These are phyloP conservation scores for Uloborus plumipes DNA, from an alignment of 2,888 invertebrate genomes.

Conservation along the genomic window DNA sequence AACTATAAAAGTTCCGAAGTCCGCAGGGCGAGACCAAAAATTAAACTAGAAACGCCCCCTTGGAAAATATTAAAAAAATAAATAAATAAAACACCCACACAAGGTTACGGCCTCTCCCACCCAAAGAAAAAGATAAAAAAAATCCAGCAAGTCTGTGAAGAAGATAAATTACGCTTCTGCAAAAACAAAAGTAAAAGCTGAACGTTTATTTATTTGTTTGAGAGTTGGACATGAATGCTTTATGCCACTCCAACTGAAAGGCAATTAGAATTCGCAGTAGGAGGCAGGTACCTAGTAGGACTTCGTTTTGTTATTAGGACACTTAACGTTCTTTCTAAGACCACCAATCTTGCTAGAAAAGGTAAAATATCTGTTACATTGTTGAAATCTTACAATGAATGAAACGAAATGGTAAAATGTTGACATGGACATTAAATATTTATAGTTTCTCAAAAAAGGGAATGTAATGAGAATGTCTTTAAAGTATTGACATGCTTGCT, in stretches of 20 bases:
- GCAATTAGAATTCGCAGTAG: slow-evolving; percentile 57
- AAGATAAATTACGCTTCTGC: slow-evolving; percentile 48
- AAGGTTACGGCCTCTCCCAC: slow-evolving; percentile 57
- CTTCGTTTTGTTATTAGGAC: slow-evolving; percentile 44
- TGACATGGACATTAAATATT: no score
- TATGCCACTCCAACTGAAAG: slow-evolving; percentile 47
- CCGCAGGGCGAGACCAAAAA: slow-evolving; percentile 50
- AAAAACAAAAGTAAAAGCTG: slow-evolving; percentile 3
- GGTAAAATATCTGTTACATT: slow-evolving; percentile 10
- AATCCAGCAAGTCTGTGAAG: slow-evolving; percentile 29
- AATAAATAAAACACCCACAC: slow-evolving; percentile 56
- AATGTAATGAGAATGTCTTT: no score
- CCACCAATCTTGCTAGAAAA: slow-evolving; percentile 44
- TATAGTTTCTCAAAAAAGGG: no score
- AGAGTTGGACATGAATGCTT: slow-evolving; percentile 45
- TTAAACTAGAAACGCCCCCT: slow-evolving; percentile 60
- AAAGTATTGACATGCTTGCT: no score
- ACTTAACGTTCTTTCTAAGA: slow-evolving; percentile 35
- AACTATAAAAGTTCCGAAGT: slow-evolving; percentile 53
- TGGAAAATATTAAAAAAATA: slow-evolving; percentile 42
- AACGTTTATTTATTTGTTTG: slow-evolving; percentile 48
- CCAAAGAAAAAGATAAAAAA: slow-evolving; percentile 30
- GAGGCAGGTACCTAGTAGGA: slow-evolving; percentile 31
- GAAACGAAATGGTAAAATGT: no score
- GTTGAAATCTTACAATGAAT: background rate